Percentiles rank a stretch among this genome's conserved stretches.
Evolutionary conservation across 2,113 vertebrate genomes (phyloP).

Genomic region (Typhlomys cinereus): DNA sequence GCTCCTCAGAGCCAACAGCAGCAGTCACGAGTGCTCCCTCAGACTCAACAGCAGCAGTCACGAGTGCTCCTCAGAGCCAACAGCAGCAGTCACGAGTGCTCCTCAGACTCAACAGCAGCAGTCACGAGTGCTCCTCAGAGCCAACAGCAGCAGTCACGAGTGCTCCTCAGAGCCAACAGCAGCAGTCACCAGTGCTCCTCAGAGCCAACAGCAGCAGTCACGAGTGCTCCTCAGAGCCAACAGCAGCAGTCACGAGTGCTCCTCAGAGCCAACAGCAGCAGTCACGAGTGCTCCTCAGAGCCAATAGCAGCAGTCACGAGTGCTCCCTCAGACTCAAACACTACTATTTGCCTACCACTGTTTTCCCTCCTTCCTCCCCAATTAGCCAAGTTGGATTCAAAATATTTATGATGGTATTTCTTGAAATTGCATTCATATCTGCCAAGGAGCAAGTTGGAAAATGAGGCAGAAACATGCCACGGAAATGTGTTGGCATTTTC

Average conservation of each 20-base stretch:
- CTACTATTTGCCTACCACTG: background rate
- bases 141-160: background rate
- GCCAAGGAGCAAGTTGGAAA: constrained; percentile 69
- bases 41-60: background rate
- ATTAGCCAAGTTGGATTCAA: constrained; percentile 33
- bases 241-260: background rate
- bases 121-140: background rate
- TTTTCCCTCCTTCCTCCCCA: background rate
- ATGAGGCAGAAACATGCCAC: constrained; percentile 60
- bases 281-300: background rate
- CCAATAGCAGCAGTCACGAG: background rate
- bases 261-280: constrained; percentile 9
- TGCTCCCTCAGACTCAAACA: constrained; percentile 9
- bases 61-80: background rate
- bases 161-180: background rate
- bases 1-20: constrained; percentile 1
- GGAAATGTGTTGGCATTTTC: constrained; percentile 49
- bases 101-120: constrained; percentile 10
- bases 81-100: background rate
- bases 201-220: background rate
- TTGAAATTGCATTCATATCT: constrained; percentile 41
- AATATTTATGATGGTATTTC: constrained; percentile 45
- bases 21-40: background rate
- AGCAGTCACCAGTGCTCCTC: background rate
- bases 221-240: background rate